Evolutionary conservation across 2,888 invertebrate genomes (phyloP).

Genomic region (Drosophila meridiana): DNA sequence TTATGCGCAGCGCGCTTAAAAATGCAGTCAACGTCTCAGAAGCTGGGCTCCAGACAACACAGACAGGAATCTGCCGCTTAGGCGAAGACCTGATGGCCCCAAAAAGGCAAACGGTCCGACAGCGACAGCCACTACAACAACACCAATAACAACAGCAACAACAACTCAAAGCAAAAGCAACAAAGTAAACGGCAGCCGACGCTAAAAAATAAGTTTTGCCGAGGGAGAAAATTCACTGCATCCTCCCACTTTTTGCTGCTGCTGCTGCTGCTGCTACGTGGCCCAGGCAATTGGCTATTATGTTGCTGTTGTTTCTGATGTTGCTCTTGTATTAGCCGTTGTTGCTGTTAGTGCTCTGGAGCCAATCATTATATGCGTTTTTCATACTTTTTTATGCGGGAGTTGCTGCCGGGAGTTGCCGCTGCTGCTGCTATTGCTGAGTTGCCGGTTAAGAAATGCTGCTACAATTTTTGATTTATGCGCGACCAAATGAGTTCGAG

Average conservation of each 20-base stretch:
- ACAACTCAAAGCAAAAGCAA: slow-evolving; percentile 35
- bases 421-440: slow-evolving; percentile 37
- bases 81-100: slow-evolving; percentile 78
- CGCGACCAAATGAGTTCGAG: slow-evolving; percentile 71
- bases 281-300: slow-evolving; percentile 66
- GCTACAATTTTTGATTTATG: slow-evolving; percentile 77
- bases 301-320: slow-evolving; percentile 50
- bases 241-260: slow-evolving; percentile 83
- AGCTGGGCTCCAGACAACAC: slow-evolving; percentile 61
- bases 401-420: slow-evolving; percentile 59
- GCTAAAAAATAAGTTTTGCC: slow-evolving; percentile 62
- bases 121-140: slow-evolving; percentile 40
- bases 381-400: slow-evolving; percentile 78
- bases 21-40: slow-evolving; percentile 76
- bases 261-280: slow-evolving; percentile 60
- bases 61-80: slow-evolving; percentile 80
- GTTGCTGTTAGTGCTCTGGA: slow-evolving; percentile 51
- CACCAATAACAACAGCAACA: slow-evolving; percentile 43
- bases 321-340: slow-evolving; percentile 29
- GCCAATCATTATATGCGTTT: slow-evolving; percentile 80
- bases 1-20: slow-evolving; percentile 80
- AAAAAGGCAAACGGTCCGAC: slow-evolving; percentile 80
- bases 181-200: slow-evolving; percentile 48
- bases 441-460: slow-evolving; percentile 42
- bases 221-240: slow-evolving; percentile 81